Conservation (phyloP, 2,113 vertebrate genomes). For the Dicrurus megarhynchus region DNA sequence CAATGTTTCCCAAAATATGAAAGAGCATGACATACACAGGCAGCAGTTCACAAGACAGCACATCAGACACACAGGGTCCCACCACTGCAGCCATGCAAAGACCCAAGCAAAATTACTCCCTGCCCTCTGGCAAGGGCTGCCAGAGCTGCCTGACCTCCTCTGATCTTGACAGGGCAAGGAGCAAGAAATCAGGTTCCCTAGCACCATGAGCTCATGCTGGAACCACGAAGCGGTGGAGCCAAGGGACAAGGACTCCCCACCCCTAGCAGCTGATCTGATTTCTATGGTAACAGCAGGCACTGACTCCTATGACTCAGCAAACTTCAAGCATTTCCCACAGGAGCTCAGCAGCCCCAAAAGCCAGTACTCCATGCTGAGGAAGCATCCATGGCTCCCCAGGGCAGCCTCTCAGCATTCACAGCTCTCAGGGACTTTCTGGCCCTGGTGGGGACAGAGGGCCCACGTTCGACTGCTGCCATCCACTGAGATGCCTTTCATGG, state of each 20-base stretch:
- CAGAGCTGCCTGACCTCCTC: not conserved
- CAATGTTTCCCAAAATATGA: not conserved
- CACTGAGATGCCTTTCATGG: not conserved
- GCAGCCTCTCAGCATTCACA: not conserved
- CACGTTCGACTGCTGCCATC: not conserved
- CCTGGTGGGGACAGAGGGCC: not conserved
- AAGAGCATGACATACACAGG: conserved; percentile 9
- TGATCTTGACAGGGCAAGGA: not conserved
- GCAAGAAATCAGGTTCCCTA: not conserved
- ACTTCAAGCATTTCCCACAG: not conserved
- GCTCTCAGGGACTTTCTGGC: not conserved
- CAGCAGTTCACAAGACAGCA: not conserved
- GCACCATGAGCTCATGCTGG: not conserved
- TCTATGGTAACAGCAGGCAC: conserved; percentile 45
- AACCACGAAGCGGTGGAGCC: conserved; percentile 9
- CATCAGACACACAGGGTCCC: not conserved
- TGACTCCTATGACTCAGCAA: conserved; percentile 1
- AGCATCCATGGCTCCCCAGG: not conserved
- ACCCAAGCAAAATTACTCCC: not conserved
- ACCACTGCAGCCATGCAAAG: not conserved
- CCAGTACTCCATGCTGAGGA: not conserved
- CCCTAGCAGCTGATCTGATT: conserved; percentile 50
- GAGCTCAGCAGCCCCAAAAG: not conserved
- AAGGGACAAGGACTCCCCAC: conserved; percentile 32
- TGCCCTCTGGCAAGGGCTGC: not conserved